These are phyloP conservation scores for Hypercompe scribonia DNA, from an alignment of 2,888 invertebrate species.

Conservation along the genomic window DNA sequence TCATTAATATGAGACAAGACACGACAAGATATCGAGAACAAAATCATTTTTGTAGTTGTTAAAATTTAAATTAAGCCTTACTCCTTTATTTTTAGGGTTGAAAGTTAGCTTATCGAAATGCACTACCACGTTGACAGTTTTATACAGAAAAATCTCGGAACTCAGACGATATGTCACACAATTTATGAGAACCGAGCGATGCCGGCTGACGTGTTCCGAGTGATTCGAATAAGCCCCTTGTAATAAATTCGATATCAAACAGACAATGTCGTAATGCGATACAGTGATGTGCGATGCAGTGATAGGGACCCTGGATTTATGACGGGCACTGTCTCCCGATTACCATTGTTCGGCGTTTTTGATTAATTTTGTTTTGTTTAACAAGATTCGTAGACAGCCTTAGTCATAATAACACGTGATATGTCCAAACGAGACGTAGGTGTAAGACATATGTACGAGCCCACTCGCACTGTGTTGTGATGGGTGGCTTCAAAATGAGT, in stretches of 20 bases:
- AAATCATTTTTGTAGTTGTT: constrained; percentile 44
- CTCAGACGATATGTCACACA: constrained; percentile 79
- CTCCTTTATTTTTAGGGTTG: constrained; percentile 53
- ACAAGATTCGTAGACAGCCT: constrained; percentile 49
- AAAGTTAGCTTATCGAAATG: constrained; percentile 43
- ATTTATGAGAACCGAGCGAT: constrained; percentile 78
- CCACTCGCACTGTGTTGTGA: constrained; percentile 46
- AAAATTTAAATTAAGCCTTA: constrained; percentile 60
- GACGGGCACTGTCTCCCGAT: constrained; percentile 63
- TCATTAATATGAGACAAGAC: constrained; percentile 78
- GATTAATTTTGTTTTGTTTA: constrained; percentile 65
- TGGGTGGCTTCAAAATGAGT: constrained; percentile 31
- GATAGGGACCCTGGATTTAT: constrained; percentile 77
- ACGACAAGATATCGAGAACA: constrained; percentile 67
- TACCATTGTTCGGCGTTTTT: constrained; percentile 60
- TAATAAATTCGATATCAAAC: constrained; percentile 82
- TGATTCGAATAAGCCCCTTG: constrained; percentile 73
- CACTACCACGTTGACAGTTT: constrained; percentile 53
- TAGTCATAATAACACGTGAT: constrained; percentile 41
- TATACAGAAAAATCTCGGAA: constrained; percentile 75
- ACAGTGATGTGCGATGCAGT: constrained; percentile 73
- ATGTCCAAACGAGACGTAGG: constrained; percentile 45
- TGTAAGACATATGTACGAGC: constrained; percentile 25
- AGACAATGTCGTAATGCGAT: constrained; percentile 82
- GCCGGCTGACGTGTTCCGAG: constrained; percentile 75